Base-by-base conservation (phyloP, 2,888 invertebrate species). In the Cartodere bifasciata region DNA sequence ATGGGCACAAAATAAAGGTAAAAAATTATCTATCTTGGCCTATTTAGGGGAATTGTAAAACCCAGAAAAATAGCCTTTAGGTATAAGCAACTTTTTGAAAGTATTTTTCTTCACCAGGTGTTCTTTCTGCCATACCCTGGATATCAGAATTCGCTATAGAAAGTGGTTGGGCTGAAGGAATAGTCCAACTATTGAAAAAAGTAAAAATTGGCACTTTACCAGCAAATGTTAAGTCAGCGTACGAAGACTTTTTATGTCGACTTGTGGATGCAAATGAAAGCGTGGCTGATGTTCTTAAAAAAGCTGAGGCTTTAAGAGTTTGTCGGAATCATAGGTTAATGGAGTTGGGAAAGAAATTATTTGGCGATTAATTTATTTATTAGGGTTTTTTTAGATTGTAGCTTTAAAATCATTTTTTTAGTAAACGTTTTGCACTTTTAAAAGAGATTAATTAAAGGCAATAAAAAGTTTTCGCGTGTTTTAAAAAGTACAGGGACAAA, bases 91-190 rank as follows among this genome's bases (percentile, higher is more conserved):
- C n/a, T n/a, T n/a, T n/a, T n/a, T n/a, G n/a, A n/a, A n/a, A n/a
- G n/a, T n/a, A 23, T 23, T n/a, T n/a, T n/a, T n/a, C n/a, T n/a
- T n/a, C n/a, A n/a, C n/a, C n/a, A n/a, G n/a, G 45, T 76, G 85
- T 49, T 75, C 60, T 90, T 22, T 74, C 83, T 11, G 70, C 77
- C 37, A 72, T 88, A 37, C 85, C 87, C 3, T 88, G 88, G 88
- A 75, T 88, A 38, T 84, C 85, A 0, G 86, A 88, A 49, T 88
- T 88, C 60, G 81, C 86, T 3, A 77, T 90, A 36, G 90, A 90
- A 49, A 87, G 87, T 53, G 90, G 90, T n/a, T 91, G 90, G 87
- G 82, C 85, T 3, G 79, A 85, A 53, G 88, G 87, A 7, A 87
- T 90, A 32, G 68, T 86, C 29, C 77, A 78, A 48, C 81, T 80